Evolutionary conservation across 2,888 invertebrate species (phyloP), one percentile per base, ranked within the genome.

Genomic region (Ptychoptera albimana): DNA sequence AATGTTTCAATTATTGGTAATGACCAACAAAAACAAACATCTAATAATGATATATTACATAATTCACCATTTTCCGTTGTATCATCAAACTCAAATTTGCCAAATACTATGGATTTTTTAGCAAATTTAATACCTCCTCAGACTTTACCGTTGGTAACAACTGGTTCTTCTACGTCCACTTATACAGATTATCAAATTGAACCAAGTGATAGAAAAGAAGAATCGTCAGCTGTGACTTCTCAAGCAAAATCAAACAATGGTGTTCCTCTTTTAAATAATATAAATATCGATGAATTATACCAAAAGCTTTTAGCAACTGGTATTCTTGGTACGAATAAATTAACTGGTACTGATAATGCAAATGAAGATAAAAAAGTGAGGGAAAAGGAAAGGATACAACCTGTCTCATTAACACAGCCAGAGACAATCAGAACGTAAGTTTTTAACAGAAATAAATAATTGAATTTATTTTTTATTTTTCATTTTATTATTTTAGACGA

Each of bases 231-330:
- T 49, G 71, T 75, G 37, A 69, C 79, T 65, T 74, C 79, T 1
- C 69, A 76, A 1, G 68, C 71, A n/a, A 66, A 72, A 30, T 8
- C 7, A 14, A 40, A 13, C 4, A 13, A 30, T n/a, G 71, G 72
- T 53, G 64, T 72, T 1, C 65, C 15, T 16, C 40, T 40, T 6
- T 34, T 46, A 14, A 42, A 41, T 10, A 45, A 65, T 45, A 60
- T 79, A 2, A 85, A 89, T 55, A 82, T 94, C 16, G 81, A 75
- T 48, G 86, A 87, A 51, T 66, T 94, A 29, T 85, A 91, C 58
- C 80, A 84, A 49, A 86, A 87, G 61, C 66, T 94, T 8, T 79
- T 92, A 1, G 83, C 83, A 0, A 82, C 84, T 2, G 93, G 87
- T n/a, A 79, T 87, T 41, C 75, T 87, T 32, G 74, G 70, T 2